Percentiles rank a stretch among this genome's conserved stretches.
Conservation (phyloP, 2,888 invertebrate genomes). For the Sphaerophoria taeniata region DNA sequence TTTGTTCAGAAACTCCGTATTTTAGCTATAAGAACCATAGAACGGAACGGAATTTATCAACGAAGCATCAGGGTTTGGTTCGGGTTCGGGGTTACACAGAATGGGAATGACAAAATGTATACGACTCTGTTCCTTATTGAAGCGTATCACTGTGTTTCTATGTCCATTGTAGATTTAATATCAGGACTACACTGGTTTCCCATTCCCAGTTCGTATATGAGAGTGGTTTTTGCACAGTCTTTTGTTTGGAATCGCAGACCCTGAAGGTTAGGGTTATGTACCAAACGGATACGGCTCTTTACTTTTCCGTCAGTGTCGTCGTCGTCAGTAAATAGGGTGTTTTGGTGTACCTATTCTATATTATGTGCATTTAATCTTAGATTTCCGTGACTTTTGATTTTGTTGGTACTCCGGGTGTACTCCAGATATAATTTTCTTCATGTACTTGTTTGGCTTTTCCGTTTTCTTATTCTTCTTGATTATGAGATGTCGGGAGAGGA, state of each 20-base stretch:
- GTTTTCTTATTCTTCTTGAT: constrained; percentile 9
- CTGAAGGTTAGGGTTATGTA: constrained; percentile 72
- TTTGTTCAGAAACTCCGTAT: constrained; percentile 34
- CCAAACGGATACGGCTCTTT: constrained; percentile 35
- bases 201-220: neutral
- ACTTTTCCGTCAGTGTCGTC: neutral
- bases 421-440: constrained; percentile 1
- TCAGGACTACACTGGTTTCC: constrained; percentile 18
- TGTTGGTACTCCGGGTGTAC: constrained; percentile 36
- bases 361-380: constrained; percentile 35
- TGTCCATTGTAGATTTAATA: constrained; percentile 60
- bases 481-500: no score
- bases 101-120: constrained; percentile 38
- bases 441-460: neutral
- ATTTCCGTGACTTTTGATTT: constrained; percentile 67
- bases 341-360: constrained; percentile 41
- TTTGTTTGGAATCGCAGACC: constrained; percentile 62
- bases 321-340: constrained; percentile 58
- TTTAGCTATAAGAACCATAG: neutral
- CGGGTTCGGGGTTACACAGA: constrained; percentile 50
- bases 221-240: constrained; percentile 33
- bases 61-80: constrained; percentile 8
- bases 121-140: constrained; percentile 49
- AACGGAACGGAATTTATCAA: constrained; percentile 37
- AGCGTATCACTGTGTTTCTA: constrained; percentile 72